These are phyloP conservation scores for Asobara japonica DNA, from an alignment of 1,140 invertebrate species.

Conservation along the genomic window DNA sequence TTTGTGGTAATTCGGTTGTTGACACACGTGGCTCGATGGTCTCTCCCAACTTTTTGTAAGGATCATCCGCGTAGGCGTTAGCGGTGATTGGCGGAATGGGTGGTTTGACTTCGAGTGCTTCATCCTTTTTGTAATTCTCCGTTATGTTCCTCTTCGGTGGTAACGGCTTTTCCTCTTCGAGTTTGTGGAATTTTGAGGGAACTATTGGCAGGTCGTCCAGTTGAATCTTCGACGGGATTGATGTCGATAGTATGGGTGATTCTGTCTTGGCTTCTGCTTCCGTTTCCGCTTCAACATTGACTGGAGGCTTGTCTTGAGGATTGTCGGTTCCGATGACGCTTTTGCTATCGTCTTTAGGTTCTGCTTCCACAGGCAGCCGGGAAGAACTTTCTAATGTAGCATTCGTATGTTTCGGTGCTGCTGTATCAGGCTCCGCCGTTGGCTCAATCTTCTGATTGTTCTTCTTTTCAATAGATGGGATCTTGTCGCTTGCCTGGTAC, in stretches of 20 bases:
- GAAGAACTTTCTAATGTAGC: neutral
- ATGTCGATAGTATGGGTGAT: constrained; percentile 24
- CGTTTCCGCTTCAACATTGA: constrained; percentile 44
- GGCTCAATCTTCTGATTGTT: neutral
- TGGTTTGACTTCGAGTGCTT: constrained; percentile 2
- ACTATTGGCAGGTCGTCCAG: constrained; percentile 44
- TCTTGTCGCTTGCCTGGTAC: neutral
- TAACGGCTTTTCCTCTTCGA: neutral
- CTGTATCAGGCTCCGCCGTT: neutral
- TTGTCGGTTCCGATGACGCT: neutral
- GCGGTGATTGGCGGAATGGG: neutral
- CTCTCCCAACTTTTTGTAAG: constrained; percentile 49
- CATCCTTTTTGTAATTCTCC: neutral
- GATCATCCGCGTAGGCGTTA: constrained; percentile 41
- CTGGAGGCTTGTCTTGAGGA: constrained; percentile 35
- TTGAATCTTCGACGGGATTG: constrained; percentile 44
- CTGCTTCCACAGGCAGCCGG: neutral
- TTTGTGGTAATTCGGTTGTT: neutral
- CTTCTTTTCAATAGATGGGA: neutral
- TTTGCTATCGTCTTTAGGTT: constrained; percentile 2
- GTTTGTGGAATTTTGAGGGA: neutral
- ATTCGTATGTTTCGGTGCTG: no score
- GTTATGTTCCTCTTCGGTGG: neutral
- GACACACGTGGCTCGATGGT: neutral
- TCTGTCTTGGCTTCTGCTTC: constrained; percentile 46